phyloP scores from a whole-genome alignment of 2,797 vertebrate species.

The Prunella strophiata region DNA sequence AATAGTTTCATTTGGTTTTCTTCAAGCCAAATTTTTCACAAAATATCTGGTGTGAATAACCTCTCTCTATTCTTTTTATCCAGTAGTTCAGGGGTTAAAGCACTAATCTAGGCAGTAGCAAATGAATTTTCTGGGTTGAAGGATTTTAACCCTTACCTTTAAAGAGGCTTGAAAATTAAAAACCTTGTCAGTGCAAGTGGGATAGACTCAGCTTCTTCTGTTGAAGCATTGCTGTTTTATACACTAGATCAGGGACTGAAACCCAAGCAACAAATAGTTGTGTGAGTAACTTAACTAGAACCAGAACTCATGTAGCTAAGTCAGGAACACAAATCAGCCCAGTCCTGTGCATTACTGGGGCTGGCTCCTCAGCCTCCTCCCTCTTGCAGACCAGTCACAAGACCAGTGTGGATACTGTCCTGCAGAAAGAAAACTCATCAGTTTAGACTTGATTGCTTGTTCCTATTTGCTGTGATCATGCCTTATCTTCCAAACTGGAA shows the following conservation, averaged over 20 bases:
- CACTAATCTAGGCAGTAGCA: neutral
- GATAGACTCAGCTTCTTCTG: neutral
- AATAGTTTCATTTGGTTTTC: neutral
- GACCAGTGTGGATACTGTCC: neutral
- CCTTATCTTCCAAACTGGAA: neutral
- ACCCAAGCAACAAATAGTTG: neutral
- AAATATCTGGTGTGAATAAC: neutral
- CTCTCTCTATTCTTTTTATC: neutral
- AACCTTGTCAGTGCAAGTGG: neutral
- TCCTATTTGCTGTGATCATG: neutral
- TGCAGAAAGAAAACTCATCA: neutral
- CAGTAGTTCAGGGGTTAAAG: neutral
- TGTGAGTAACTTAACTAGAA: neutral
- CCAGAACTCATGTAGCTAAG: neutral
- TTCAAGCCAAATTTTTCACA: neutral
- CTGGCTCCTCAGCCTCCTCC: neutral
- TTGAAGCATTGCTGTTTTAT: neutral
- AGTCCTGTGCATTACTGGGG: neutral
- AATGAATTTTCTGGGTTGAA: neutral
- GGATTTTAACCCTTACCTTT: neutral
- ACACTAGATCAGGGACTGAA: neutral
- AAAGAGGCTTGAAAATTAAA: neutral
- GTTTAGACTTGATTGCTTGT: neutral
- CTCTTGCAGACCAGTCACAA: neutral
- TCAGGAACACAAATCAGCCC: neutral